phyloP scores from a whole-genome alignment of 2,888 invertebrate species.

The Meandrusa payeni region DNA sequence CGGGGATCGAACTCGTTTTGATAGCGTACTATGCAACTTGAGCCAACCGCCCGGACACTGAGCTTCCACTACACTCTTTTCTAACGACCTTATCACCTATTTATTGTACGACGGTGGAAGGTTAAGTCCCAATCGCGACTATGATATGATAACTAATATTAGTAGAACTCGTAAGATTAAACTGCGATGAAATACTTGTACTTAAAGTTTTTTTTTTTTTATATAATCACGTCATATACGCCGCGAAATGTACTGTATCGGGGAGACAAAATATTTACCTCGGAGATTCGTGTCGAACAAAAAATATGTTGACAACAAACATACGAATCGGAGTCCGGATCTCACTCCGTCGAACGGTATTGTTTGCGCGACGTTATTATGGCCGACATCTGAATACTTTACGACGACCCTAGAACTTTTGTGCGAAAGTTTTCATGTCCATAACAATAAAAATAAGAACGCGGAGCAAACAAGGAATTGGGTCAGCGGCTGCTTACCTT shows the following conservation, averaged over 20 bases:
- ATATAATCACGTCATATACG: too few species aligned
- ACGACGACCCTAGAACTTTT: constrained; percentile 40
- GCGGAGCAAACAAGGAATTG: constrained; percentile 20
- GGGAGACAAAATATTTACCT: constrained; percentile 10
- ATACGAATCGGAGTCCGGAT: constrained; percentile 2
- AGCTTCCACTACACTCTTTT: too few species aligned
- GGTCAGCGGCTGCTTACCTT: constrained; percentile 17
- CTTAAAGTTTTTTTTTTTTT: too few species aligned
- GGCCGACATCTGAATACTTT: constrained; percentile 57
- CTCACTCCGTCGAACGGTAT: constrained; percentile 11
- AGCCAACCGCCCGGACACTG: too few species aligned
- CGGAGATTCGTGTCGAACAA: constrained; percentile 1
- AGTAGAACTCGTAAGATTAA: too few species aligned
- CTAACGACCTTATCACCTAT: too few species aligned
- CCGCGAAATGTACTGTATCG: not conserved
- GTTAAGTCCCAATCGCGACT: too few species aligned
- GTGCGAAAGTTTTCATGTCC: constrained; percentile 42
- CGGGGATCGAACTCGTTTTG: too few species aligned
- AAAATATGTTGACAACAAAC: constrained; percentile 15
- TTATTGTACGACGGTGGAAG: too few species aligned
- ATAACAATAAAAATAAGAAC: constrained; percentile 20
- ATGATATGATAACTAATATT: too few species aligned
- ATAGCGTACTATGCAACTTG: too few species aligned
- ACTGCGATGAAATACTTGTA: too few species aligned
- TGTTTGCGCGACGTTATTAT: constrained; percentile 36